Base-by-base conservation (phyloP, 1,140 invertebrate species). In the Lasioglossum albipes region DNA sequence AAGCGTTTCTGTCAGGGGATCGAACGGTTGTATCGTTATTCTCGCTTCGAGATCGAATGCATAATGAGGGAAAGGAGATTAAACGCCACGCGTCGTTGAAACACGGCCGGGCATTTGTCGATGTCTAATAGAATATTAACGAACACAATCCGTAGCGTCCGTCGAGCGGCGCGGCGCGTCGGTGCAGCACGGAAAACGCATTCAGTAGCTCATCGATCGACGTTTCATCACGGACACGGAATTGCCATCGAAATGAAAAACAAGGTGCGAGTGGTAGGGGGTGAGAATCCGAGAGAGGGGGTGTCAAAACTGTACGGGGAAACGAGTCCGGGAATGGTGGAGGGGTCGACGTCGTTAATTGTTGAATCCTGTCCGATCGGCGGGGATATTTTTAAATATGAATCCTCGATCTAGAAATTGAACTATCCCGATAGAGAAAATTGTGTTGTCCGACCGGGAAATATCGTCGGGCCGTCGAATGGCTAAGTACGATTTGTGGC, bases 61-160 rank as follows among this genome's bases (percentile, higher is more conserved):
- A 49, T 66, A 74, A 77, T 41, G 71, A 66, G 69, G 74, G 65
- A 20, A 72, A 84, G 76, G 77, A 90, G 89, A 90, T 91, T 91
- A 91, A 91, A 89, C 88, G 87, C 88, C 86, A 72, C 87, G 83
- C 82, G 87, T 91, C 87, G 88, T 79, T 67, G 70, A 79, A 79
- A 79, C 71, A 67, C 67, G 70, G 7, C 10, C 3, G 31, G 86
- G 87, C 88, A 89, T 90, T 90, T 90, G 88, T 88, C 89, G 67
- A 85, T 73, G 87, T 70, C 77, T 79, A 79, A 79, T 79, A 74
- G 77, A 79, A 79, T 79, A 79, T 79, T 75, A 81, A 81, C 79
- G 74, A 81, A 81, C 74, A 45, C 79, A 81, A 81, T 77, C 67
- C 22, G 45, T 6, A 36, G 71, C 45, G 27, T 36, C 3, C 70